These are phyloP conservation scores for Anticlea derivata DNA, from an alignment of 2,888 invertebrate species.

Conservation along the genomic window DNA sequence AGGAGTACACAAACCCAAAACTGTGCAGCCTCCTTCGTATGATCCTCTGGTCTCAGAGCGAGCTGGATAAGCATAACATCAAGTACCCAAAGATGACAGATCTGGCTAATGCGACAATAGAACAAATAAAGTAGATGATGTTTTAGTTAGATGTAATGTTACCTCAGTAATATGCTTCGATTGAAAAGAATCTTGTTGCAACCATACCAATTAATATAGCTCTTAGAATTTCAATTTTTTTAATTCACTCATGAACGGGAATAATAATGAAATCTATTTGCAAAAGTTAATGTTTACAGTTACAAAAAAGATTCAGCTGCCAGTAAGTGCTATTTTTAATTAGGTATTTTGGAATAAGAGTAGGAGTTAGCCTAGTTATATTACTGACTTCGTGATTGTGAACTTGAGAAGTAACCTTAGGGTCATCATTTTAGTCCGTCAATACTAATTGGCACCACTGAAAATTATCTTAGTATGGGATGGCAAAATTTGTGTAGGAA, in stretches of 20 bases:
- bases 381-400: too few species aligned
- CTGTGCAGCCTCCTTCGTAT: constrained; percentile 95
- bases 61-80: constrained; percentile 96
- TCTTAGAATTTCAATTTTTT: too few species aligned
- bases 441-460: neutral
- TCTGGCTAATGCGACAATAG: constrained; percentile 92
- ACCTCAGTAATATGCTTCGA: neutral
- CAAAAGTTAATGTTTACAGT: too few species aligned
- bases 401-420: neutral
- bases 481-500: neutral
- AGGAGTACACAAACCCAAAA: constrained; percentile 95
- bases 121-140: constrained; percentile 85
- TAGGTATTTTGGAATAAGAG: neutral
- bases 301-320: constrained; percentile 5
- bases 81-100: constrained; percentile 98
- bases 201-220: neutral
- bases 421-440: too few species aligned
- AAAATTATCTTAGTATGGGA: neutral
- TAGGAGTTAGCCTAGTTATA: too few species aligned
- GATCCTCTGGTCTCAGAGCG: constrained; percentile 98
- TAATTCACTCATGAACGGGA: too few species aligned
- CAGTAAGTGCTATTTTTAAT: constrained; percentile 10
- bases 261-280: too few species aligned
- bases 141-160: neutral
- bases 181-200: neutral